A percentile compares a stretch with the other conserved stretches of the same genome.
Evolutionary conservation across 2,888 invertebrate species (phyloP).

Genomic region (Drosophila niveifrons): DNA sequence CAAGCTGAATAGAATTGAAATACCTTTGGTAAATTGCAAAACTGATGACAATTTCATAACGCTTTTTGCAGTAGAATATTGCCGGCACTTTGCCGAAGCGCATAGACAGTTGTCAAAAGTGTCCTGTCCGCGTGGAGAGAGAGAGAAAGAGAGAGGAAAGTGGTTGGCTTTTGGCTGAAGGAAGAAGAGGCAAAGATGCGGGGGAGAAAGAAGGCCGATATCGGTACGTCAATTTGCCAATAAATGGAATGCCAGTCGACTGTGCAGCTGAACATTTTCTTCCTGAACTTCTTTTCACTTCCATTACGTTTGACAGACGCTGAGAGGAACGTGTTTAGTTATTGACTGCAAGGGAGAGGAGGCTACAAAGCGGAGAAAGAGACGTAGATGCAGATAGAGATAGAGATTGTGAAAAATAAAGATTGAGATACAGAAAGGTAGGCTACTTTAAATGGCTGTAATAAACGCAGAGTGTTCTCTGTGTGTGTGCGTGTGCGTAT

Average conservation of each 20-base stretch:
- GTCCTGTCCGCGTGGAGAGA: background rate
- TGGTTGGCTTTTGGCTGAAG: too few relatives aligned
- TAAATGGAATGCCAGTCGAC: slow-evolving; percentile 46
- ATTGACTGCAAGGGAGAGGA: slow-evolving; percentile 26
- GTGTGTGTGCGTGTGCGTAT: slow-evolving; percentile 16
- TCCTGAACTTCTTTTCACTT: slow-evolving; percentile 27
- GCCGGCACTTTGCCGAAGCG: slow-evolving; percentile 29
- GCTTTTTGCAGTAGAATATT: slow-evolving; percentile 24
- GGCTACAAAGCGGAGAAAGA: slow-evolving; percentile 1
- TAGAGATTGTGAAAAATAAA: slow-evolving; percentile 9
- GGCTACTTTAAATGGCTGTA: slow-evolving; percentile 46
- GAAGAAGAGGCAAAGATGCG: background rate
- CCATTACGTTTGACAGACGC: slow-evolving; percentile 63
- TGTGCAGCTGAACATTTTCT: slow-evolving; percentile 33
- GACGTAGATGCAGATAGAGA: slow-evolving; percentile 4
- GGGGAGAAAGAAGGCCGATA: background rate
- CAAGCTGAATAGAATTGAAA: slow-evolving; percentile 8
- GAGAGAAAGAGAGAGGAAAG: background rate
- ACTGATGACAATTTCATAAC: slow-evolving; percentile 34
- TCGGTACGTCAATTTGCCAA: slow-evolving; percentile 55
- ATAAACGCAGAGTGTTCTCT: slow-evolving; percentile 42
- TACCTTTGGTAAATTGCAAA: slow-evolving; percentile 34
- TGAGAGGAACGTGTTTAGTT: slow-evolving; percentile 67
- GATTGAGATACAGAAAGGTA: slow-evolving; percentile 32
- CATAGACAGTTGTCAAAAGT: slow-evolving; percentile 43